Evolutionary conservation across 2,113 vertebrate species (phyloP), one percentile per base, ranked within the genome.

Genomic region (Tricholaema leucomelas): DNA sequence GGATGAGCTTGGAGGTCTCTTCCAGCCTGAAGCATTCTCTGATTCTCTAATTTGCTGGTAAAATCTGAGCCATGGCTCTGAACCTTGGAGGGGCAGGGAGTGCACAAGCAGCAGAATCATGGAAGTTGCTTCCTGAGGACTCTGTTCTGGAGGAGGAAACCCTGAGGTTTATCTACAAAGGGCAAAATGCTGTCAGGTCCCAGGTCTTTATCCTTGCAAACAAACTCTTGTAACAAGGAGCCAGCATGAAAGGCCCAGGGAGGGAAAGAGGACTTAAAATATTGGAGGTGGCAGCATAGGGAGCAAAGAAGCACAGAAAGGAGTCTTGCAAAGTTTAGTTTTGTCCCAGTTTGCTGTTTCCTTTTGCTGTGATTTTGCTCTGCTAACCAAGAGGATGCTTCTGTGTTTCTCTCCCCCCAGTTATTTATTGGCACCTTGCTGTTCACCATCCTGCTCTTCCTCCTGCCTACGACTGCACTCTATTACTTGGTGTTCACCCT

Each of bases 401-500:
- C 16, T 94, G 54, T 92, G 75, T 96, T 77, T 72, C 91, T 92
- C 76, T 67, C 23, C 25, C 27, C 78, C 18, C 94, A 99, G 99
- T 96, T 99, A 33, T 99, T 99, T 96, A 98, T 99, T 3, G 99
- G 99, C 44, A 99, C 98, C 6, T 95, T 99, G 97, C 97, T 99
- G 1, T 99, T 99, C 96, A 99, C 99, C 70, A 96, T 99, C 93
- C 97, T 99, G 95, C 94, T 99, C 77, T 99, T 99, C 95, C 97
- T 99, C 55, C 97, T 99, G 87, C 99, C 99, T 38, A 99, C 99
- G 10, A 99, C 98, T 0, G 99, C 99, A 1, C 97, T 99, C 35
- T 99, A 99, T 97, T 99, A 99, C 97, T 97, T 99, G 95, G 99
- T 99, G 74, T 99, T 99, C 86, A 99, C 99, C 19, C 95, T 99